A percentile compares a stretch with the other conserved stretches of the same genome.
Evolutionary conservation across 1,140 invertebrate species (phyloP).

Genomic region (Rhopalosiphum padi): DNA sequence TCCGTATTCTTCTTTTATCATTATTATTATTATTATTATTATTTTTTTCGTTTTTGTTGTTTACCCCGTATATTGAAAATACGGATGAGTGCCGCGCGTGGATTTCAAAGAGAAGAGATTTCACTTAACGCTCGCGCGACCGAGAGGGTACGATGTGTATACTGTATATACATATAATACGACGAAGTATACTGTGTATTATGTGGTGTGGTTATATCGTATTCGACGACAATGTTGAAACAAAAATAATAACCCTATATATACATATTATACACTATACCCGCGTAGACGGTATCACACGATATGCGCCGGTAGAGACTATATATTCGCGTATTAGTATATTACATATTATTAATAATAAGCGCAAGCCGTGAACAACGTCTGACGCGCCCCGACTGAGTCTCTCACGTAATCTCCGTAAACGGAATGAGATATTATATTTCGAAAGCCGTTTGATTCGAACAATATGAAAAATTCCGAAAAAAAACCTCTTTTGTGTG

Average conservation of each 20-base stretch:
- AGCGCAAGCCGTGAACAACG: neutral
- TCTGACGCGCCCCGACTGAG: neutral
- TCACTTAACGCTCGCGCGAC: neutral
- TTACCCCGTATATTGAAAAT: slow-evolving; percentile 34
- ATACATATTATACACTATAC: neutral
- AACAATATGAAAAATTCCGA: neutral
- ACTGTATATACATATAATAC: neutral
- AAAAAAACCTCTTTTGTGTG: neutral
- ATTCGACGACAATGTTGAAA: slow-evolving; percentile 15
- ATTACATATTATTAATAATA: neutral
- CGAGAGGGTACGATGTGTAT: neutral
- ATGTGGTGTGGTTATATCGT: neutral
- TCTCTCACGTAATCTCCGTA: neutral
- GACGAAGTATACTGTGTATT: neutral
- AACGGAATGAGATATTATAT: neutral
- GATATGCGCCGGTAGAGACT: neutral
- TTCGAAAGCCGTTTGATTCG: neutral
- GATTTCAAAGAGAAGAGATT: slow-evolving; percentile 24
- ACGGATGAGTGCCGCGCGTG: neutral
- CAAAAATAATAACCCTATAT: neutral
- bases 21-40: slow-evolving; percentile 15
- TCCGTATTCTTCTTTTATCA: slow-evolving; percentile 17
- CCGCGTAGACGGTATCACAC: neutral
- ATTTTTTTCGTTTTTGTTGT: neutral
- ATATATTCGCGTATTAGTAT: neutral